phyloP scores from a whole-genome alignment of 1,140 invertebrate species.

The Penaeus indicus region DNA sequence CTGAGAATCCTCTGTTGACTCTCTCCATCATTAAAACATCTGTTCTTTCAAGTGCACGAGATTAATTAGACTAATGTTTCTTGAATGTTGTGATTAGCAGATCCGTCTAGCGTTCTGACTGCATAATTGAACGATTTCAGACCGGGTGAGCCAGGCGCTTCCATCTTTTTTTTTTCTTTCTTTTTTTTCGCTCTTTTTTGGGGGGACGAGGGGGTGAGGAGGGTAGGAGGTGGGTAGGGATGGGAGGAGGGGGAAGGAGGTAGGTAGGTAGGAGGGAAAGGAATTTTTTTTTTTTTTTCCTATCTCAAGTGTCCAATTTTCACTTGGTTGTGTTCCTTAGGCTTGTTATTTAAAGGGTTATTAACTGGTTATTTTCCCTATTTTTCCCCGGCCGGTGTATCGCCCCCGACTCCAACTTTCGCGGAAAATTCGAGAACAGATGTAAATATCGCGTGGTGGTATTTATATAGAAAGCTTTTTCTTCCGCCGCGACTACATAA shows the following conservation, averaged over 20 bases:
- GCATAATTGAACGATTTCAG: slow-evolving; percentile 46
- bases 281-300: too few relatives aligned
- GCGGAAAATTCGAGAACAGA: too few relatives aligned
- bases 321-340: too few relatives aligned
- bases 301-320: too few relatives aligned
- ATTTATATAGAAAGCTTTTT: slow-evolving; percentile 30
- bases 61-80: slow-evolving; percentile 53
- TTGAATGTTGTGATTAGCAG: slow-evolving; percentile 43
- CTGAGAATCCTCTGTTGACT: background rate
- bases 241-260: too few relatives aligned
- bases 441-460: background rate
- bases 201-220: background rate
- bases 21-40: slow-evolving; percentile 47
- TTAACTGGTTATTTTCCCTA: too few relatives aligned
- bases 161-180: background rate
- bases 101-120: slow-evolving; percentile 6
- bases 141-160: slow-evolving; percentile 24
- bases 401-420: too few relatives aligned
- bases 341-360: too few relatives aligned
- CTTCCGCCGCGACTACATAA: slow-evolving; percentile 37
- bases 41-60: slow-evolving; percentile 44
- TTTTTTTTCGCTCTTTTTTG: background rate
- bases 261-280: too few relatives aligned
- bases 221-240: background rate
- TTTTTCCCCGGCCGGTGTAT: too few relatives aligned